These are phyloP conservation scores for Rhagoletis pomonella DNA, from an alignment of 1,140 invertebrate species.

Conservation along the genomic window DNA sequence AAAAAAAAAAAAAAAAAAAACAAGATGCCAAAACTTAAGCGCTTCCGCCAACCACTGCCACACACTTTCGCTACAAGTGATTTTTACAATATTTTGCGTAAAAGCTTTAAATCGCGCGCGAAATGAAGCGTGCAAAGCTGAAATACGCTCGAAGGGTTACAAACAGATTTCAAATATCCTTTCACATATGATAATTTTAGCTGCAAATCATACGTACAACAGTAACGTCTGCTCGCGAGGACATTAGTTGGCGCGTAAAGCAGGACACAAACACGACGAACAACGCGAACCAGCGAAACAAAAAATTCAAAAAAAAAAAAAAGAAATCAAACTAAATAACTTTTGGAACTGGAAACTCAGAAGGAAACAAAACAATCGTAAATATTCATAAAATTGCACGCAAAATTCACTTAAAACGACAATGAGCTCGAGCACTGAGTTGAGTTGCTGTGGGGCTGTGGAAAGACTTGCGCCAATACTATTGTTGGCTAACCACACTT, in stretches of 20 bases:
- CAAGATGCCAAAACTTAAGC: too few relatives aligned
- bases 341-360: neutral
- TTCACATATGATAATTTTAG: constrained; percentile 68
- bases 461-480: neutral
- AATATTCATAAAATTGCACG: constrained; percentile 54
- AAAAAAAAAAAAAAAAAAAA: neutral
- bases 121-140: constrained; percentile 56
- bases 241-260: constrained; percentile 11
- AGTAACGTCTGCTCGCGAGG: constrained; percentile 31
- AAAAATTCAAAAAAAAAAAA: neutral
- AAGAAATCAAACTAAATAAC: neutral
- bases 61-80: constrained; percentile 66
- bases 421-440: constrained; percentile 56
- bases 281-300: neutral
- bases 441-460: constrained; percentile 57
- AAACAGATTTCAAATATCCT: constrained; percentile 47
- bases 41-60: neutral
- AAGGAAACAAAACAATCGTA: constrained; percentile 54
- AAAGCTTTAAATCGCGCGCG: constrained; percentile 72
- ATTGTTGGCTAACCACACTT: constrained; percentile 23
- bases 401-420: constrained; percentile 51
- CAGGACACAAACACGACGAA: neutral
- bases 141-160: constrained; percentile 48
- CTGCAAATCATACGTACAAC: constrained; percentile 68
- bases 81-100: constrained; percentile 72